A percentile compares a stretch with the other conserved stretches of the same genome.
Conservation (phyloP, 2,797 vertebrate species). For the Chaetophractus vellerosus region DNA sequence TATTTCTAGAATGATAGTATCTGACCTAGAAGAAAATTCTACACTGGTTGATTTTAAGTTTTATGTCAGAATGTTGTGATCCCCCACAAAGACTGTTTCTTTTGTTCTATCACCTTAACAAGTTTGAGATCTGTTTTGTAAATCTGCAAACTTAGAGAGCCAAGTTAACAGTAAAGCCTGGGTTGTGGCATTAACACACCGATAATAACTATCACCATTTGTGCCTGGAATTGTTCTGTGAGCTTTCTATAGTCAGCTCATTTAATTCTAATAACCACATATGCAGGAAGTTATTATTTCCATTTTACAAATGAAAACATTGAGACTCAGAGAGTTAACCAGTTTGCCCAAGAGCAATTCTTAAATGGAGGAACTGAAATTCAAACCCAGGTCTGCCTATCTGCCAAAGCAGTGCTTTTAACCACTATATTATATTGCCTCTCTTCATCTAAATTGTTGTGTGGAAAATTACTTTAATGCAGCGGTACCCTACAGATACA, state of each 20-base stretch:
- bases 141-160: neutral
- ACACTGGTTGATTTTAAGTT: neutral
- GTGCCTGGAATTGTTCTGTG: neutral
- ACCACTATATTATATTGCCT: no score
- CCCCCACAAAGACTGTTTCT: constrained; percentile 21
- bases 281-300: constrained; percentile 17
- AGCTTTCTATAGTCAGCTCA: neutral
- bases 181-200: neutral
- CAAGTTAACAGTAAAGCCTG: neutral
- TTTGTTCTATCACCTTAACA: constrained; percentile 15
- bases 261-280: neutral
- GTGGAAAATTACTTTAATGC: neutral
- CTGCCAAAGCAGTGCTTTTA: neutral
- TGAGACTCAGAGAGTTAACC: neutral
- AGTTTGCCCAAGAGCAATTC: neutral
- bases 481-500: neutral
- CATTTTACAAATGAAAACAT: constrained; percentile 23
- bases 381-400: neutral
- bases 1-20: constrained; percentile 15
- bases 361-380: neutral
- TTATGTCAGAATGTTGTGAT: neutral
- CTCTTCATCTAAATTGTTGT: neutral
- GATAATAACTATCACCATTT: neutral
- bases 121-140: neutral
- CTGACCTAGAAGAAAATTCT: constrained; percentile 35